phyloP scores from a whole-genome alignment of 2,113 vertebrate species.

The Mobula hypostoma region DNA sequence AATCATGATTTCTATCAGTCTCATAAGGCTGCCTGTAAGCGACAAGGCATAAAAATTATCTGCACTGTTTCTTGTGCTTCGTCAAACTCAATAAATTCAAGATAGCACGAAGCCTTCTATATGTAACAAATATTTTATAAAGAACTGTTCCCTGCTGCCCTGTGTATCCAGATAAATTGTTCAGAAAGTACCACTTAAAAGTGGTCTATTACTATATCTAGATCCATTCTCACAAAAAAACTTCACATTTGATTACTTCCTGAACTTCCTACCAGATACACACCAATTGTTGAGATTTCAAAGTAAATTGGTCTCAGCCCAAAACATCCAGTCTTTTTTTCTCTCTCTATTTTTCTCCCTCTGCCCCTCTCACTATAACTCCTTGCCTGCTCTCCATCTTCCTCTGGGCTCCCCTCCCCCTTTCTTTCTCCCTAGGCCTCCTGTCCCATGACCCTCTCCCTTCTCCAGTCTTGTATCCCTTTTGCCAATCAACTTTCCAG shows the following conservation, averaged over 20 bases:
- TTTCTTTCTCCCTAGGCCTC: no score
- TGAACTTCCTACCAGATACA: not conserved
- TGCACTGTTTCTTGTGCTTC: conserved; percentile 20
- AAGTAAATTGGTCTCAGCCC: not conserved
- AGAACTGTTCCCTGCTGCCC: not conserved
- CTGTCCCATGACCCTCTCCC: no score
- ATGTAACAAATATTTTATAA: not conserved
- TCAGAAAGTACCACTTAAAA: conserved; percentile 15
- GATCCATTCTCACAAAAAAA: not conserved
- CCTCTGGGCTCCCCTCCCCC: no score
- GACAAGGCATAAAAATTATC: conserved; percentile 30
- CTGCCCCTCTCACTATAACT: no score
- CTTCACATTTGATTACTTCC: conserved; percentile 19
- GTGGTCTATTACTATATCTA: not conserved
- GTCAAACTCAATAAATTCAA: conserved; percentile 8
- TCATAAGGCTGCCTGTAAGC: conserved; percentile 1
- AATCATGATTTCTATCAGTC: conserved; percentile 39
- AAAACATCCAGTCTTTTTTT: no score
- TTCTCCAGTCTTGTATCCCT: no score
- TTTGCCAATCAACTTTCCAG: no score
- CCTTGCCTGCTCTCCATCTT: no score
- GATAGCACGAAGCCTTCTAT: not conserved
- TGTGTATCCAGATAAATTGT: not conserved
- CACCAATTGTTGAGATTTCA: not conserved
- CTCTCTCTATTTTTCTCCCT: no score